Conservation (phyloP, 1,140 invertebrate genomes). For the Apis cerana region DNA sequence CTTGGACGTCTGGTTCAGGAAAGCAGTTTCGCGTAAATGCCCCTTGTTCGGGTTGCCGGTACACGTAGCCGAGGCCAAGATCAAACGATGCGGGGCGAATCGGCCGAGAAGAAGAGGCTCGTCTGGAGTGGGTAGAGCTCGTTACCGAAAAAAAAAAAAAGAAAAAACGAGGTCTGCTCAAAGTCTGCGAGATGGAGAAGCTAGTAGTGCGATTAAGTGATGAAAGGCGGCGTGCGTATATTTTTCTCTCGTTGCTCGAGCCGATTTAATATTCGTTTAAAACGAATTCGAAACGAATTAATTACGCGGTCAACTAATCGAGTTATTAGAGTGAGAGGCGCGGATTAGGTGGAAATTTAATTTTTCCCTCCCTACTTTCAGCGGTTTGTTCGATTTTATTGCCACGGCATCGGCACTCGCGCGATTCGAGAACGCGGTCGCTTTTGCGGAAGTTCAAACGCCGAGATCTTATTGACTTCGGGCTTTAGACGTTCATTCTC, state of each 20-base stretch:
- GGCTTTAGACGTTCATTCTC: neutral
- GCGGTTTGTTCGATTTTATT: neutral
- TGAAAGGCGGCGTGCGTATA: neutral
- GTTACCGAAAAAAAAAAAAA: slow-evolving; percentile 17
- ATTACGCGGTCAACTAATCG: too few species aligned
- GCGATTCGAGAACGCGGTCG: neutral
- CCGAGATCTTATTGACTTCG: neutral
- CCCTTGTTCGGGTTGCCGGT: neutral
- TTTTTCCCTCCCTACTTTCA: neutral
- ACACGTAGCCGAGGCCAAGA: slow-evolving; percentile 12
- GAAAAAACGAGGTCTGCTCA: neutral
- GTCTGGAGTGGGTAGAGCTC: slow-evolving; percentile 28
- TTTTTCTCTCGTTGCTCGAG: neutral
- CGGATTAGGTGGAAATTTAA: too few species aligned
- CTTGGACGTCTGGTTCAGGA: neutral
- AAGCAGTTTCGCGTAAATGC: slow-evolving; percentile 23
- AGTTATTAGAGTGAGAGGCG: too few species aligned
- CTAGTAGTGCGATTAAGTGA: neutral
- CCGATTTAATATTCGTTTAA: too few species aligned
- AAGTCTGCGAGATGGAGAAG: neutral
- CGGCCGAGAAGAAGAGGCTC: neutral
- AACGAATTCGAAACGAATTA: too few species aligned
- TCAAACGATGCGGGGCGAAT: slow-evolving; percentile 25
- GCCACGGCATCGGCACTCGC: neutral
- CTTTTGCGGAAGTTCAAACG: neutral